Evolutionary conservation across 2,113 vertebrate genomes (phyloP).

Genomic region (Cervus canadensis): DNA sequence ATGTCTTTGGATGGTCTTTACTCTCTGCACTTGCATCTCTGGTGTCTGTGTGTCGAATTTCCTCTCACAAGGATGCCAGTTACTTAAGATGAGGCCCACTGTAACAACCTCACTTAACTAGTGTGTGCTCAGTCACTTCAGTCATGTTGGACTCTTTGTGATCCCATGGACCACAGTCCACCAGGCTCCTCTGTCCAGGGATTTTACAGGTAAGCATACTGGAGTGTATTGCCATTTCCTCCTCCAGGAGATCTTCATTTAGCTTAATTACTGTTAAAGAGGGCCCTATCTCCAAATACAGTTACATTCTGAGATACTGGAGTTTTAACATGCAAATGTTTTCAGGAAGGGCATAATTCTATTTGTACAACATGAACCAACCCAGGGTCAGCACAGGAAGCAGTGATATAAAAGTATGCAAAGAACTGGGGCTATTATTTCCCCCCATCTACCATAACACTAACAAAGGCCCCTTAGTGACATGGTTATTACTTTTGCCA

Average conservation of each 20-base stretch:
- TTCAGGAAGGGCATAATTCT: background rate
- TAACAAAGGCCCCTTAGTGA: background rate
- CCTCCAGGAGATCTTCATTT: background rate
- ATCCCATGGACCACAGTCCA: rapidly evolving
- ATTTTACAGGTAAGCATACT: background rate
- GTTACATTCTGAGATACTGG: background rate
- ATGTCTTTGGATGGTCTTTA: background rate
- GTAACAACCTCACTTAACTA: background rate
- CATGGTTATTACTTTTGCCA: background rate
- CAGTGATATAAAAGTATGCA: background rate
- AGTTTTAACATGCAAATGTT: background rate
- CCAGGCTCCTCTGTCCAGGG: background rate
- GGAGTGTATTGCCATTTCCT: background rate
- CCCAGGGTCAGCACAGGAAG: background rate
- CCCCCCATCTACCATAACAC: background rate
- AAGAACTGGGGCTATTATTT: background rate
- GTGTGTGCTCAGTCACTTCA: background rate
- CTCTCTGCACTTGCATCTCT: background rate
- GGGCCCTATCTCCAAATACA: background rate
- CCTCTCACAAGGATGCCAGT: background rate
- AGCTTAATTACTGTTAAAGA: background rate
- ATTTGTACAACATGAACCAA: background rate
- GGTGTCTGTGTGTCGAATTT: background rate
- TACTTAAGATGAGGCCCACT: background rate
- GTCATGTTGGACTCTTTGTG: background rate